These are phyloP conservation scores for Lutjanus campechanus DNA, from an alignment of 2,797 vertebrate species.

Conservation along the genomic window DNA sequence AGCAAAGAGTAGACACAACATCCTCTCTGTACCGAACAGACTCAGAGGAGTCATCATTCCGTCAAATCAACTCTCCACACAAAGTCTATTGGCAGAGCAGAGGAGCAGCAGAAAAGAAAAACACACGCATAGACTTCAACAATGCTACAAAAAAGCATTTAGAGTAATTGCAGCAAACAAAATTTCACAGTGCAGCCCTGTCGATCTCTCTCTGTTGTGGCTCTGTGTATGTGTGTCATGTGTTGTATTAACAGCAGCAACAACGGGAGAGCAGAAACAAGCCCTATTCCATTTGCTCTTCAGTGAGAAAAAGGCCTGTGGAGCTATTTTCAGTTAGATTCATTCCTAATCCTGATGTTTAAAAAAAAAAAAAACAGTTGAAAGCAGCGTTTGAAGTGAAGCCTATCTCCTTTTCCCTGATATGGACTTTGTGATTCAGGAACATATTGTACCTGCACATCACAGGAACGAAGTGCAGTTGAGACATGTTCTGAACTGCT, in stretches of 20 bases:
- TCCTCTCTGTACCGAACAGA: constrained; percentile 65
- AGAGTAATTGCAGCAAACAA: constrained; percentile 27
- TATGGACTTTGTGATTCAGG: background rate
- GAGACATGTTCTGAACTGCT: background rate
- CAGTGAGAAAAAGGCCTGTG: background rate
- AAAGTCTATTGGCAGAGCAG: constrained; percentile 45
- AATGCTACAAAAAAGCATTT: constrained; percentile 35
- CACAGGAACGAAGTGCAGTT: background rate
- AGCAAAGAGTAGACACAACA: constrained; percentile 69
- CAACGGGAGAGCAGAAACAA: background rate
- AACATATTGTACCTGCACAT: constrained; percentile 5
- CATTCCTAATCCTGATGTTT: constrained; percentile 9
- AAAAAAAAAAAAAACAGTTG: background rate
- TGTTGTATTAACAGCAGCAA: background rate
- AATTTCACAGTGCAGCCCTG: background rate
- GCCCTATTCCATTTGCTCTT: background rate
- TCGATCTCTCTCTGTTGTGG: background rate
- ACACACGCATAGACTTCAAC: constrained; percentile 27
- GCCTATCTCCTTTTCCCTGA: background rate
- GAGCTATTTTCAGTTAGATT: background rate
- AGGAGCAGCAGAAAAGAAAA: constrained; percentile 25
- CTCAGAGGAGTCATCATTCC: constrained; percentile 62
- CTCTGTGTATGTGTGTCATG: background rate
- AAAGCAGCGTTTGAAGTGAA: constrained; percentile 23
- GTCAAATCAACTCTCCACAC: constrained; percentile 55